Evolutionary conservation across 2,888 invertebrate species (phyloP).

Genomic region (Lordiphosa fenestrarum): DNA sequence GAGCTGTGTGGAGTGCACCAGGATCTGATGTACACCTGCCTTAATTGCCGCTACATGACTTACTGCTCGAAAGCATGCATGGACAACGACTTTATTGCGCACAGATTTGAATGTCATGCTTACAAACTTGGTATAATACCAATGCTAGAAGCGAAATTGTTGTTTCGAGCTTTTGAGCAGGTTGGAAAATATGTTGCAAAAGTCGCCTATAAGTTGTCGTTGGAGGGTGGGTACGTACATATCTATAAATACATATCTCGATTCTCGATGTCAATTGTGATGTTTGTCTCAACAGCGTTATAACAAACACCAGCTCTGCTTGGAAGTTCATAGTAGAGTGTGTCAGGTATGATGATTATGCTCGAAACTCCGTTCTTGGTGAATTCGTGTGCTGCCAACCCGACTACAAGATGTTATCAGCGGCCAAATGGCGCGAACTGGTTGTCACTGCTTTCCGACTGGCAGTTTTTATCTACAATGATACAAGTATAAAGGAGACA

Average conservation of each 20-base stretch:
- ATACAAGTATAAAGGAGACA: conserved; percentile 16
- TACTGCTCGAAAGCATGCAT: conserved; percentile 41
- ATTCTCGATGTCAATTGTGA: background rate
- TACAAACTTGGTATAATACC: conserved; percentile 40
- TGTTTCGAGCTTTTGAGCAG: conserved; percentile 34
- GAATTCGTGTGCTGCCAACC: conserved; percentile 29
- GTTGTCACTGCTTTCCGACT: conserved; percentile 38
- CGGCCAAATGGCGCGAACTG: conserved; percentile 25
- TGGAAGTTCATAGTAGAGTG: conserved; percentile 35
- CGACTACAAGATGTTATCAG: conserved; percentile 12
- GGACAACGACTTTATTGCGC: conserved; percentile 18
- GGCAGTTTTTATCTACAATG: conserved; percentile 37
- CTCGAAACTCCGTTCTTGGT: background rate
- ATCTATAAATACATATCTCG: background rate
- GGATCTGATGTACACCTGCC: conserved; percentile 40
- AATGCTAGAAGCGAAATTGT: conserved; percentile 28
- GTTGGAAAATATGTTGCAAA: conserved; percentile 22
- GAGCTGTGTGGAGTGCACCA: conserved; percentile 26
- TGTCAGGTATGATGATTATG: conserved; percentile 9
- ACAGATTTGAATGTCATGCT: conserved; percentile 34
- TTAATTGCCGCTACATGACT: conserved; percentile 37
- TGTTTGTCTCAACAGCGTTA: conserved; percentile 12
- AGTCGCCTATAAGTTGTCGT: background rate
- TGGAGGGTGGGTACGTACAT: conserved; percentile 22
- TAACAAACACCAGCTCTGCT: conserved; percentile 15